These are phyloP conservation scores for Nanorana parkeri DNA, from an alignment of 2,113 vertebrate species.

Conservation along the genomic window DNA sequence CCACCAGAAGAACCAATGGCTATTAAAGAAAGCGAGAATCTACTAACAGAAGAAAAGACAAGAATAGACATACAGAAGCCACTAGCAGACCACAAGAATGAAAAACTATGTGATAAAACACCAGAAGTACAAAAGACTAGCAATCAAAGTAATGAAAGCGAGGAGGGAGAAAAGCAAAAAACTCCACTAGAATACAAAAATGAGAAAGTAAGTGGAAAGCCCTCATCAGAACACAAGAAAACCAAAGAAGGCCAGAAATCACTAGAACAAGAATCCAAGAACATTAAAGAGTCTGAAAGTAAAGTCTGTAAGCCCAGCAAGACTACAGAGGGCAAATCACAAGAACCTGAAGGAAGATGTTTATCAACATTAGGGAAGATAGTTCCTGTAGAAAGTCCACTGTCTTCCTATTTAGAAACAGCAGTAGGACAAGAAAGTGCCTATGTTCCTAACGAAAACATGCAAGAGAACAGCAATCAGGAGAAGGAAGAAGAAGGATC, in stretches of 20 bases:
- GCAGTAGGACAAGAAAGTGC: not conserved
- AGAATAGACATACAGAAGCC: no score
- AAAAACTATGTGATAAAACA: not conserved
- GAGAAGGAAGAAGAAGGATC: not conserved
- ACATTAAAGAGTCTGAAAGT: not conserved
- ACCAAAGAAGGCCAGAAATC: slow-evolving; percentile 28
- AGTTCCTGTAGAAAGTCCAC: not conserved
- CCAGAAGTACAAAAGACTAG: slow-evolving; percentile 53
- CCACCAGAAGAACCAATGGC: slow-evolving; percentile 59
- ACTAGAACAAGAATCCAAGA: not conserved
- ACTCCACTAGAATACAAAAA: slow-evolving; percentile 54
- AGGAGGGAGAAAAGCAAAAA: not conserved
- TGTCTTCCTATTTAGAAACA: slow-evolving; percentile 4
- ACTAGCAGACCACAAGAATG: no score
- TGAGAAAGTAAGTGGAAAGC: not conserved
- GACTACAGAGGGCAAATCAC: rapidly evolving
- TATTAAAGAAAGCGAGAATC: not conserved
- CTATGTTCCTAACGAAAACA: not conserved
- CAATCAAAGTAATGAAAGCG: not conserved
- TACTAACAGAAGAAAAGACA: no score
- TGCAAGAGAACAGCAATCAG: not conserved
- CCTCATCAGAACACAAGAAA: no score
- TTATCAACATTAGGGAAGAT: not conserved
- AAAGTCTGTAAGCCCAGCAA: not conserved
- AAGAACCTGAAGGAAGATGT: not conserved